Evolutionary conservation across 2,888 invertebrate species (phyloP).

Genomic region (Gymnosoma rotundatum): DNA sequence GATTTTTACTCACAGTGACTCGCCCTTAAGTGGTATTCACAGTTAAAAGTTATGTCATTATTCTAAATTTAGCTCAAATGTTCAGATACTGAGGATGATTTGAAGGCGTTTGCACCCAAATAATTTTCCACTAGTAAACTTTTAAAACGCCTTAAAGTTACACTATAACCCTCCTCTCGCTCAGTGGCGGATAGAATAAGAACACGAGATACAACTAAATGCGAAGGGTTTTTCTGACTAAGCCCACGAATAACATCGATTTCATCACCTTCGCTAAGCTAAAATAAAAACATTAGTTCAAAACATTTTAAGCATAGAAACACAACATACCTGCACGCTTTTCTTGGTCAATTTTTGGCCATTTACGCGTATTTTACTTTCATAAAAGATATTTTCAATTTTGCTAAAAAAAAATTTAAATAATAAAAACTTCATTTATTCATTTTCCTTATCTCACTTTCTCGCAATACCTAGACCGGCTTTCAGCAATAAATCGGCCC

Average conservation of each 20-base stretch:
- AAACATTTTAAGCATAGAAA: background rate
- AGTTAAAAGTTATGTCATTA: background rate
- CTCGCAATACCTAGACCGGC: slow-evolving; percentile 87
- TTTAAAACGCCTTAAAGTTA: slow-evolving; percentile 87
- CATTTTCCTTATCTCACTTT: slow-evolving; percentile 84
- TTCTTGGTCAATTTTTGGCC: slow-evolving; percentile 90
- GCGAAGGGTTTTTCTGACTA: slow-evolving; percentile 86
- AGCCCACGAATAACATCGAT: slow-evolving; percentile 89
- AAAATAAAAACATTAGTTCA: slow-evolving; percentile 41
- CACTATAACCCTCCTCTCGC: slow-evolving; percentile 83
- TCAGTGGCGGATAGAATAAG: slow-evolving; percentile 84
- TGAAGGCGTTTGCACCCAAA: slow-evolving; percentile 78
- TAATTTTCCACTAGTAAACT: slow-evolving; percentile 89
- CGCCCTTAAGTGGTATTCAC: too few relatives aligned
- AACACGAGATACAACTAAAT: slow-evolving; percentile 87
- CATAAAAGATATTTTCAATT: slow-evolving; percentile 90
- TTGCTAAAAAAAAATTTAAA: slow-evolving; percentile 84
- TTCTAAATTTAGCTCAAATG: slow-evolving; percentile 74
- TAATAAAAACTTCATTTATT: background rate
- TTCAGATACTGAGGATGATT: slow-evolving; percentile 82
- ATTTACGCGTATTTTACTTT: slow-evolving; percentile 90
- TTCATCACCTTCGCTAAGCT: slow-evolving; percentile 88
- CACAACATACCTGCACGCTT: slow-evolving; percentile 84
- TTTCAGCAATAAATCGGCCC: slow-evolving; percentile 88
- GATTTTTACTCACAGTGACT: too few relatives aligned